Evolutionary conservation across 1,140 invertebrate genomes (phyloP).

Genomic region (Archivesica marissinica): DNA sequence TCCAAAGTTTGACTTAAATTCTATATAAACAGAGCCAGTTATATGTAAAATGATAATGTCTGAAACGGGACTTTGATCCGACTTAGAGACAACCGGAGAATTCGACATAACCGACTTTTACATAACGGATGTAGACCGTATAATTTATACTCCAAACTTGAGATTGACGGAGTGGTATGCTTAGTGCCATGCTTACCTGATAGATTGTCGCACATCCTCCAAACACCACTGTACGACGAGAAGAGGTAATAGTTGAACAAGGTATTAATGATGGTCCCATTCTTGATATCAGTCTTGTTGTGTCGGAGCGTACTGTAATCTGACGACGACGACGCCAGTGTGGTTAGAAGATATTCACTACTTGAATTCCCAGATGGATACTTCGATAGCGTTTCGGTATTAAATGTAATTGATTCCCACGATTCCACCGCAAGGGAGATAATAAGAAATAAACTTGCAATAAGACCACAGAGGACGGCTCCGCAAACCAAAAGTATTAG

Average conservation of each 20-base stretch:
- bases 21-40: no score
- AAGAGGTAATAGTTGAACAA: slow-evolving; percentile 22
- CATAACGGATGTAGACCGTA: no score
- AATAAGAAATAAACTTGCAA: slow-evolving; percentile 53
- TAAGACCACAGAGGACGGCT: slow-evolving; percentile 39
- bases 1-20: no score
- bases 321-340: slow-evolving; percentile 13
- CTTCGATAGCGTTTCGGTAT: background rate
- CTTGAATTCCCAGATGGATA: slow-evolving; percentile 22
- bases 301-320: slow-evolving; percentile 30
- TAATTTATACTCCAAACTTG: no score
- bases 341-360: slow-evolving; percentile 39
- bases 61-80: no score
- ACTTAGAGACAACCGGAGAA: no score
- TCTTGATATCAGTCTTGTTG: background rate
- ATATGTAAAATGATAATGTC: no score
- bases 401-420: slow-evolving; percentile 43
- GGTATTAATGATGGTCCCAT: background rate
- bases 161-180: no score
- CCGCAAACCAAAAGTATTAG: slow-evolving; percentile 35
- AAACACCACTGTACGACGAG: slow-evolving; percentile 38
- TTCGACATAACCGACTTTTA: no score
- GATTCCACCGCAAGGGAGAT: slow-evolving; percentile 47
- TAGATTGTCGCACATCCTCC: slow-evolving; percentile 50
- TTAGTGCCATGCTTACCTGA: slow-evolving; percentile 58